Evolutionary conservation across 2,888 invertebrate genomes (phyloP).

Genomic region (Cantharis flavilabris): DNA sequence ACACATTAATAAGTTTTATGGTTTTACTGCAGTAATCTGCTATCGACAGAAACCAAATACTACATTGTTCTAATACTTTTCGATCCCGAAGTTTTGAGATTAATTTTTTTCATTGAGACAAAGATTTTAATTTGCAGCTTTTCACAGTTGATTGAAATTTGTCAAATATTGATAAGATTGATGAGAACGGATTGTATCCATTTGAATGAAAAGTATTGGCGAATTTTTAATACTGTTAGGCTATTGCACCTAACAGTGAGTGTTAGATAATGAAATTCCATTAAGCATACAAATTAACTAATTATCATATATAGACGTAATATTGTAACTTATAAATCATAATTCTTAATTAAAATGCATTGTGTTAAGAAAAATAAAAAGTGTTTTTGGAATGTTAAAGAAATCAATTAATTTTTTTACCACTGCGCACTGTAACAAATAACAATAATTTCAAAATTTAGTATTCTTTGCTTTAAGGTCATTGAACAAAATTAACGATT

Average conservation of each 20-base stretch:
- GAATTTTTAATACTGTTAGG: background rate
- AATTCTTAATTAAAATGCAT: background rate
- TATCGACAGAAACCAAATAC: background rate
- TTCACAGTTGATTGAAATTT: background rate
- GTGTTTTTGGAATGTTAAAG: background rate
- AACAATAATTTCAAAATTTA: background rate
- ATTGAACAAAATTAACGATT: background rate
- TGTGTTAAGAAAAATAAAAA: background rate
- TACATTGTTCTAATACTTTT: background rate
- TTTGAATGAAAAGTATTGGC: background rate
- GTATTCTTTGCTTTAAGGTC: background rate
- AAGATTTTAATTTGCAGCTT: background rate
- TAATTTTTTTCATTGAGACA: background rate
- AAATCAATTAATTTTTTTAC: background rate
- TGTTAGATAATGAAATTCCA: background rate
- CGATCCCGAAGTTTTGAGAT: background rate
- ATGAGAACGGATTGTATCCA: background rate
- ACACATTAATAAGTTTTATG: background rate
- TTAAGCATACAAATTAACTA: background rate
- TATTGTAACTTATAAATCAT: background rate
- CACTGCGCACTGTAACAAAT: background rate
- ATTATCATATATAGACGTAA: background rate
- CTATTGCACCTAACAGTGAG: background rate
- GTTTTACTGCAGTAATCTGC: conserved; percentile 14
- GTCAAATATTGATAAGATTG: background rate